Conservation (phyloP, 1,140 invertebrate genomes). For the Achroia grisella region DNA sequence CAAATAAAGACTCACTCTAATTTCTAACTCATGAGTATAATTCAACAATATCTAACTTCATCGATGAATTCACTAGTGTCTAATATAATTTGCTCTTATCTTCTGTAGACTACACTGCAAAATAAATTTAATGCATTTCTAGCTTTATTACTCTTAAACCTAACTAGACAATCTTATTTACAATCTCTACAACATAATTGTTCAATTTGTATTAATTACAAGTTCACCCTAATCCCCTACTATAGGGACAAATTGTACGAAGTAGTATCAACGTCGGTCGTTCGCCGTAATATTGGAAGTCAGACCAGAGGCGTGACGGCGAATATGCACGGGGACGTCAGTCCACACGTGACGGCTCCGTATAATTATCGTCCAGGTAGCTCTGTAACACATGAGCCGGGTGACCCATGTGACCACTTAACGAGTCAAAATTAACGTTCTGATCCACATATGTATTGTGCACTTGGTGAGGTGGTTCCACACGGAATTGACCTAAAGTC, state of each 20-base stretch:
- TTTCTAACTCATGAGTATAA: constrained; percentile 33
- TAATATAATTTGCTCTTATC: constrained; percentile 41
- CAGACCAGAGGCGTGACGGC: not conserved
- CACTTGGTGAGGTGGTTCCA: constrained; percentile 46
- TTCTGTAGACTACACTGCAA: constrained; percentile 54
- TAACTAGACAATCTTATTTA: constrained; percentile 68
- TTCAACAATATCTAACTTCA: constrained; percentile 45
- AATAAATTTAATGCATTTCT: constrained; percentile 63
- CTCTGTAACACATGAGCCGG: constrained; percentile 36
- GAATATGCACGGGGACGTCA: constrained; percentile 30
- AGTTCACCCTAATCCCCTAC: constrained; percentile 16
- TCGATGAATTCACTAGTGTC: constrained; percentile 36
- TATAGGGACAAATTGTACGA: not conserved
- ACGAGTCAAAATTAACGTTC: constrained; percentile 43
- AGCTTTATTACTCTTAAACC: constrained; percentile 58
- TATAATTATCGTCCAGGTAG: constrained; percentile 50
- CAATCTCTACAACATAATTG: constrained; percentile 62
- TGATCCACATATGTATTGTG: constrained; percentile 58
- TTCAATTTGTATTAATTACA: constrained; percentile 48
- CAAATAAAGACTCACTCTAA: constrained; percentile 31
- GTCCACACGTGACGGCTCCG: constrained; percentile 55
- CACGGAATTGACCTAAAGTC: constrained; percentile 49
- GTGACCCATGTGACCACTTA: constrained; percentile 36
- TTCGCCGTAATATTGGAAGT: too few species aligned
- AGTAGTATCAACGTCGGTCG: too few species aligned